phyloP scores from a whole-genome alignment of 2,888 invertebrate genomes.

The Halocaridina rubra region DNA sequence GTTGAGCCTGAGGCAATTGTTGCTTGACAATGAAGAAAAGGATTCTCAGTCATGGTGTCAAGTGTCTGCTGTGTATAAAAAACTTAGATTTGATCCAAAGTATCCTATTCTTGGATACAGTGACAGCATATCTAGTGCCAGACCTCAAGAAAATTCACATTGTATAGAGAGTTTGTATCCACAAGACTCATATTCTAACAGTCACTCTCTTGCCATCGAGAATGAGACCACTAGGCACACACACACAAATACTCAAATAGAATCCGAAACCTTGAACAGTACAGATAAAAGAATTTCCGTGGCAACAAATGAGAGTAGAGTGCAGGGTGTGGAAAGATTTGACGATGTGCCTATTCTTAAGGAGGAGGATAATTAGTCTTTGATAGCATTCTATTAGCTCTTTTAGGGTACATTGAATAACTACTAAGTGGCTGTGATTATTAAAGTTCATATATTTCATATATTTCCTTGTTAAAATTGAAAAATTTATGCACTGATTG shows the following conservation, averaged over 20 bases:
- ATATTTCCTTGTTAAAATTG: too few relatives aligned
- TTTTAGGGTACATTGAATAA: too few relatives aligned
- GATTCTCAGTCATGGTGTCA: not conserved
- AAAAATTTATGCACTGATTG: too few relatives aligned
- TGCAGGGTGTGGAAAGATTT: too few relatives aligned
- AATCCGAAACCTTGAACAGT: not conserved
- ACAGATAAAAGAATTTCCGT: not conserved
- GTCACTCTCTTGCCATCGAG: not conserved
- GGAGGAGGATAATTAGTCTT: too few relatives aligned
- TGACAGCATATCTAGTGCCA: not conserved
- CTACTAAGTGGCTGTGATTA: too few relatives aligned
- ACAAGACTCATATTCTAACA: not conserved
- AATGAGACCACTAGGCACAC: not conserved
- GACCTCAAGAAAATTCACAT: not conserved
- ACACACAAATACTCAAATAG: not conserved
- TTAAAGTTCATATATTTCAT: too few relatives aligned
- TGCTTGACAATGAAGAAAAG: not conserved
- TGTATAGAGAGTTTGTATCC: not conserved
- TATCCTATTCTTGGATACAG: constrained; percentile 32
- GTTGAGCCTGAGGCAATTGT: not conserved
- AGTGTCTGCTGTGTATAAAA: not conserved
- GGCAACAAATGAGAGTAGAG: too few relatives aligned
- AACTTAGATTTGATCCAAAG: not conserved
- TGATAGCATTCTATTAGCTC: too few relatives aligned
- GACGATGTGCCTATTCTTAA: too few relatives aligned